A percentile compares a stretch with the other conserved stretches of the same genome.
Evolutionary conservation across 2,113 vertebrate species (phyloP).

Genomic region (Prinia subflava): DNA sequence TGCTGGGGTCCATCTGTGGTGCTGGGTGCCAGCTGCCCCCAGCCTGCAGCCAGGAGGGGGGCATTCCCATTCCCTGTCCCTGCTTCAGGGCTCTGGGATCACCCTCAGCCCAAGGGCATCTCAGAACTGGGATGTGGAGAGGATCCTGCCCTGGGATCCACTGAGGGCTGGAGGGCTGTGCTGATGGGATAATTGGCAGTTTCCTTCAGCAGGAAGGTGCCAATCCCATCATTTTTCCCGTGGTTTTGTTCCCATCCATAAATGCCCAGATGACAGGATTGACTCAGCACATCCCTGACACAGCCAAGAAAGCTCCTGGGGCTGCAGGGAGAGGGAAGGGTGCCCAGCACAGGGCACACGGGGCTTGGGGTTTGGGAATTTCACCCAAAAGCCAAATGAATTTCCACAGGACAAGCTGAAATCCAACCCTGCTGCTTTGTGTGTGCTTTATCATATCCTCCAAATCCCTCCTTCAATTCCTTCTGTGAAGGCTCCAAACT

Average conservation of each 20-base stretch:
- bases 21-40: neutral
- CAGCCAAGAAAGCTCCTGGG: neutral
- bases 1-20: neutral
- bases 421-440: neutral
- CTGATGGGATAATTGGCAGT: neutral
- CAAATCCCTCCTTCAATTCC: neutral
- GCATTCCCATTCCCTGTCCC: neutral
- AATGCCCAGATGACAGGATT: neutral
- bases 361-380: neutral
- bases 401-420: neutral
- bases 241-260: neutral
- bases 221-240: neutral
- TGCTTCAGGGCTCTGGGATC: neutral
- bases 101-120: neutral
- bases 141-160: neutral
- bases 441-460: neutral
- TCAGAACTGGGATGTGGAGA: neutral
- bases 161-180: neutral
- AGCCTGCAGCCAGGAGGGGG: neutral
- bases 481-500: neutral
- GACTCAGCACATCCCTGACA: neutral
- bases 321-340: neutral
- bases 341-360: neutral
- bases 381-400: neutral
- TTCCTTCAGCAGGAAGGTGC: neutral